A percentile compares a stretch with the other conserved stretches of the same genome.
phyloP scores from a whole-genome alignment of 2,113 vertebrate genomes.

The Lophius piscatorius region DNA sequence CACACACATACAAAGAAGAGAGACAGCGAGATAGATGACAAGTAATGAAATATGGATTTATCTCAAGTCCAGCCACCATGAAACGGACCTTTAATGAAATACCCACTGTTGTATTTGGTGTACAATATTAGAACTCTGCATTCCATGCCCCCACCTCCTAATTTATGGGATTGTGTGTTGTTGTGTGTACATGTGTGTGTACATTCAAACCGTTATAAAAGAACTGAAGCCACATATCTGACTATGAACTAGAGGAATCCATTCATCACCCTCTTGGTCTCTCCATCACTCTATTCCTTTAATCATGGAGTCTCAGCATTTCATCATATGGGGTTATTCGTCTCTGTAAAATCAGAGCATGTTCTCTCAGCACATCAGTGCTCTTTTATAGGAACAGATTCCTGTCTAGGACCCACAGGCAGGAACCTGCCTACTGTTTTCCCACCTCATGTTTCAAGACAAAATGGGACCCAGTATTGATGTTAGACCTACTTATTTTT shows the following conservation, averaged over 20 bases:
- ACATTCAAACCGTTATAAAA: slow-evolving; percentile 27
- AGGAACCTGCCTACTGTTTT: too few relatives aligned
- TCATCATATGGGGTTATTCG: slow-evolving; percentile 33
- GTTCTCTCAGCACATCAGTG: not conserved
- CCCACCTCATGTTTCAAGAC: too few relatives aligned
- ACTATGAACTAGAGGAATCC: slow-evolving; percentile 47
- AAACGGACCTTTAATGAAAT: slow-evolving; percentile 82
- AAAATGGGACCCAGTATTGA: too few relatives aligned
- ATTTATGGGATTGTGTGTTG: slow-evolving; percentile 4
- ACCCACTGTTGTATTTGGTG: slow-evolving; percentile 70
- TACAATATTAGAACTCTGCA: slow-evolving; percentile 72
- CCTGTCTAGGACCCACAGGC: too few relatives aligned
- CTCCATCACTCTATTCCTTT: slow-evolving; percentile 44
- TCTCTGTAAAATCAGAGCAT: slow-evolving; percentile 39
- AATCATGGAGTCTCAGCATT: slow-evolving; percentile 32
- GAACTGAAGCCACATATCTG: slow-evolving; percentile 51
- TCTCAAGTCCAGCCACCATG: slow-evolving; percentile 69
- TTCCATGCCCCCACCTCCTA: slow-evolving; percentile 31
- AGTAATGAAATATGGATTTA: slow-evolving; percentile 83
- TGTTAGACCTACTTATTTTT: too few relatives aligned
- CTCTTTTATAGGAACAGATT: not conserved
- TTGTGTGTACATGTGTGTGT: slow-evolving; percentile 25
- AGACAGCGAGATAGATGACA: slow-evolving; percentile 62
- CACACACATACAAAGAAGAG: slow-evolving; percentile 27
- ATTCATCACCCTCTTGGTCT: slow-evolving; percentile 57